Evolutionary conservation across 1,140 invertebrate genomes (phyloP), one percentile per base, ranked within the genome.

Genomic region (Lasioglossum albipes): DNA sequence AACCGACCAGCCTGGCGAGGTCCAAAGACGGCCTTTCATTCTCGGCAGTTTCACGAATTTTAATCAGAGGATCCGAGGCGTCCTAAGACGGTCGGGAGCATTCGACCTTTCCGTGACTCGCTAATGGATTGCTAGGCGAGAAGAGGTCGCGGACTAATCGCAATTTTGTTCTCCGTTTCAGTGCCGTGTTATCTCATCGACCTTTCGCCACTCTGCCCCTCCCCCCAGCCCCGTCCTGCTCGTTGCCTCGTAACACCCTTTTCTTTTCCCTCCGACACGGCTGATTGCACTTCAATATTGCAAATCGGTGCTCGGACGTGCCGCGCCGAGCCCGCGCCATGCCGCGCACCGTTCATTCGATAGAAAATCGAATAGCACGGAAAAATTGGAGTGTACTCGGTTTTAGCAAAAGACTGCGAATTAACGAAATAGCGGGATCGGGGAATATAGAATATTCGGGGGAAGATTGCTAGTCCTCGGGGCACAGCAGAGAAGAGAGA

Each of bases 121-220:
- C 81, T 89, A 91, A 91, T 91, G 90, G 89, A 91, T 91, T 91
- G 89, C 89, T 75, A 86, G 73, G 66, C 73, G 75, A 78, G 78
- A 82, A 73, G 69, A 73, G 75, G 70, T 82, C 76, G 70, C 61
- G 80, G 68, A 86, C 84, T 89, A 89, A 91, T 91, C 83, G 81
- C 82, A 89, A 91, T 91, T 73, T 89, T 84, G 84, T 88, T 86
- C 76, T 72, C 69, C 80, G 75, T 86, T 81, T 86, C 78, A 74
- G n/a, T 36, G 22, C 10, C 72, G 16, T 22, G 20, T 61, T 68
- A 61, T 49, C n/a, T 22, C 59, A 66, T 20, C 70, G 41, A 61
- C 70, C 57, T 74, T 59, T 61, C 57, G 57, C n/a, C n/a, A 36
- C 36, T 36, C 36, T 36, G 7, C 27, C 27, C 27, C 27, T 27